A percentile compares a stretch with the other conserved stretches of the same genome.
phyloP scores from a whole-genome alignment of 1,140 invertebrate species.

The Drepana arcuata region DNA sequence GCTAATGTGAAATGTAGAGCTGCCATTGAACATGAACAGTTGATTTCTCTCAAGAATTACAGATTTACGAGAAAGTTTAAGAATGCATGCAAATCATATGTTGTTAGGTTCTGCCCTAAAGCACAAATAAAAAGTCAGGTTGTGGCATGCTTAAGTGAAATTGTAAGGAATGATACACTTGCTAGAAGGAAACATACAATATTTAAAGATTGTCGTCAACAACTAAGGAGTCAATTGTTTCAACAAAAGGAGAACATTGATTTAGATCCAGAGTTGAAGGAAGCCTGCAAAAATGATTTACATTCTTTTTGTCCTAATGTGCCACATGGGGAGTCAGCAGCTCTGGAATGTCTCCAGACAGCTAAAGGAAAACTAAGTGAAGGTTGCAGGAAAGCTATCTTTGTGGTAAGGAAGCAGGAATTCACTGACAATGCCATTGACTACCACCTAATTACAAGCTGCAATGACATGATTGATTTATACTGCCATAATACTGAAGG shows the following conservation, averaged over 20 bases:
- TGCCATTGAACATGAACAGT: constrained; percentile 94
- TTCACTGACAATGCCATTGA: constrained; percentile 88
- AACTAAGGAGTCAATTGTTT: constrained; percentile 90
- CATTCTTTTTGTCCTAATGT: constrained; percentile 80
- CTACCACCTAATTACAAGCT: constrained; percentile 86
- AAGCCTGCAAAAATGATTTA: constrained; percentile 85
- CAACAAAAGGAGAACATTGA: constrained; percentile 90
- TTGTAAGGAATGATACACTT: constrained; percentile 91
- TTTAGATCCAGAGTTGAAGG: constrained; percentile 85
- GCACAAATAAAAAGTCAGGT: constrained; percentile 90
- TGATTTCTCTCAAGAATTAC: constrained; percentile 94
- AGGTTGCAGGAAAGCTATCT: constrained; percentile 84
- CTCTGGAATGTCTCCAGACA: constrained; percentile 89
- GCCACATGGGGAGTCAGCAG: constrained; percentile 82
- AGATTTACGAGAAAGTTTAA: constrained; percentile 97
- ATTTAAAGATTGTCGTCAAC: constrained; percentile 88
- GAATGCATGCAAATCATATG: constrained; percentile 90
- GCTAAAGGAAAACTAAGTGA: constrained; percentile 79
- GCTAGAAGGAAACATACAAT: constrained; percentile 83
- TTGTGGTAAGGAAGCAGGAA: constrained; percentile 89
- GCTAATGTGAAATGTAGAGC: constrained; percentile 89
- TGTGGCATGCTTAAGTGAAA: constrained; percentile 91
- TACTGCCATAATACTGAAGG: constrained; percentile 82
- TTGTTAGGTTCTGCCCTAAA: constrained; percentile 83
- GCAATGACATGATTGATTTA: constrained; percentile 87